Conservation (phyloP, 2,797 vertebrate species). For the Halcyon smyrnensis region DNA sequence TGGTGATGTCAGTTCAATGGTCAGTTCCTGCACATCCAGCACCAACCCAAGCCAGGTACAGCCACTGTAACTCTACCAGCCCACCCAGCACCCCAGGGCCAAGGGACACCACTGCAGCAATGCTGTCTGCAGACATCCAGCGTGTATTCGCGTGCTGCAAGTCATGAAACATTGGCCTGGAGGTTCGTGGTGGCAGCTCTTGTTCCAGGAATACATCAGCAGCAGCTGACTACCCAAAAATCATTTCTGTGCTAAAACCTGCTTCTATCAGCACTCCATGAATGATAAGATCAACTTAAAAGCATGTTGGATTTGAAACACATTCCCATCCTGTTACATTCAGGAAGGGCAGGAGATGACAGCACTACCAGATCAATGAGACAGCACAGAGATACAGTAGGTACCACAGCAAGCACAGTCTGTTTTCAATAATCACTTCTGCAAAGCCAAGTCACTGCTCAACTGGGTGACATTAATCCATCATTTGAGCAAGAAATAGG, state of each 20-base stretch:
- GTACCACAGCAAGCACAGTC: not conserved
- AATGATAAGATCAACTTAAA: not conserved
- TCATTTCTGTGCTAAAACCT: not conserved
- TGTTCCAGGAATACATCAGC: not conserved
- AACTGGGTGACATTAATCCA: not conserved
- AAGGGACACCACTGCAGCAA: not conserved
- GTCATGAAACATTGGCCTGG: not conserved
- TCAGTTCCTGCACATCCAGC: not conserved
- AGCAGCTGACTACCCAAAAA: not conserved
- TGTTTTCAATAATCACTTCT: not conserved
- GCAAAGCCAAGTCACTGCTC: not conserved
- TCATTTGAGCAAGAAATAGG: not conserved
- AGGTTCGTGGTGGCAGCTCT: not conserved
- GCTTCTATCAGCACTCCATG: not conserved
- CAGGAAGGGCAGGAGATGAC: not conserved
- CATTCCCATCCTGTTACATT: not conserved
- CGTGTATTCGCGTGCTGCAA: rapidly evolving
- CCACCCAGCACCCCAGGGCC: not conserved
- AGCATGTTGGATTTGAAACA: not conserved
- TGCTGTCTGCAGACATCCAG: not conserved
- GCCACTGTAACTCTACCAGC: rapidly evolving
- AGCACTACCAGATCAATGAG: not conserved
- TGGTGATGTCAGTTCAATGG: not conserved
- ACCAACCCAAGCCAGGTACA: not conserved
- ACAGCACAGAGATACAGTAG: not conserved